Conservation (phyloP, 2,888 invertebrate genomes). For the Rotaria sp. region DNA sequence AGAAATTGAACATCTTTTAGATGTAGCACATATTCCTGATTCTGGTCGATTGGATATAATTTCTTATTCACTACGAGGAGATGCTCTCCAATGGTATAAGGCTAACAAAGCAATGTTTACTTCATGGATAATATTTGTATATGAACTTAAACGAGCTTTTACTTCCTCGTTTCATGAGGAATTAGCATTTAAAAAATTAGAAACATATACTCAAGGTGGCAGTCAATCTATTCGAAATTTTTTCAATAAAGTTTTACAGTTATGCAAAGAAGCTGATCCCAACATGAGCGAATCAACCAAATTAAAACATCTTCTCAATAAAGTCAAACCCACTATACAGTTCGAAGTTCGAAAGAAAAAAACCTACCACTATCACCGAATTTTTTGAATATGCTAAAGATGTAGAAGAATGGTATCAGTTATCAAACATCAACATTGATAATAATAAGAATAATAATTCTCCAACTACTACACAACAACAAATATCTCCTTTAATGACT, state of each 20-base stretch:
- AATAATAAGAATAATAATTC: too few relatives aligned
- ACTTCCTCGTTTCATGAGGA: neutral
- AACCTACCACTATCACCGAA: neutral
- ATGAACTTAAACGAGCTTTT: neutral
- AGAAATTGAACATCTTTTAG: neutral
- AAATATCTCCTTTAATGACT: too few relatives aligned
- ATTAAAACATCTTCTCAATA: neutral
- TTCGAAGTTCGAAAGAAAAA: neutral
- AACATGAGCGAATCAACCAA: neutral
- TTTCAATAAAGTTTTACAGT: neutral
- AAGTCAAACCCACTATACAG: neutral
- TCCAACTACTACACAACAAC: too few relatives aligned
- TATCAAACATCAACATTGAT: too few relatives aligned
- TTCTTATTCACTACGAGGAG: neutral
- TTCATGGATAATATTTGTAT: neutral
- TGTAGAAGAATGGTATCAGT: too few relatives aligned
- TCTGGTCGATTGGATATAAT: neutral
- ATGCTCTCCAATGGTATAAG: neutral
- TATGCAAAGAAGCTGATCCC: neutral
- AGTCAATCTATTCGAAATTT: neutral
- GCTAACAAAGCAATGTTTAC: neutral
- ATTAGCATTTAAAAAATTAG: neutral
- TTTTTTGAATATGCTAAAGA: too few relatives aligned
- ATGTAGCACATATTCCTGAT: neutral
- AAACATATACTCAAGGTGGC: neutral